These are phyloP conservation scores for Poecile montanus DNA, from an alignment of 2,797 vertebrate species.

Conservation along the genomic window DNA sequence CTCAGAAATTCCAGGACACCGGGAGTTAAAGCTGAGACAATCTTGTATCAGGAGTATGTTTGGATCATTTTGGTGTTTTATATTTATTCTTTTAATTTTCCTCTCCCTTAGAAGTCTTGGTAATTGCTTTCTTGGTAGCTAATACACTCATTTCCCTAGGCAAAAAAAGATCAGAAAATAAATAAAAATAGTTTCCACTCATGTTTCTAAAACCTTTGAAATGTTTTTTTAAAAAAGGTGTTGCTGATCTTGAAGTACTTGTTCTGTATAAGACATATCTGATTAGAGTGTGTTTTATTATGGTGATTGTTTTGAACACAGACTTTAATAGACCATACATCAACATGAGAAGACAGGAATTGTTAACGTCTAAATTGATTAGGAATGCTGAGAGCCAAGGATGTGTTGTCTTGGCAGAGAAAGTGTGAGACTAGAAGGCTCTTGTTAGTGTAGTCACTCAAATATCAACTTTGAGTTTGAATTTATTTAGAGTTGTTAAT, in stretches of 20 bases:
- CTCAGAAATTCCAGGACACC: background rate
- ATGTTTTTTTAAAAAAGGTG: background rate
- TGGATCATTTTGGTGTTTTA: background rate
- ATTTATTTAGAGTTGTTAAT: background rate
- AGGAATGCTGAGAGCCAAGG: background rate
- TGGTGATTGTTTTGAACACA: background rate
- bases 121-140: constrained; percentile 37
- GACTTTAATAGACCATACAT: background rate
- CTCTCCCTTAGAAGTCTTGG: constrained; percentile 4
- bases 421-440: background rate
- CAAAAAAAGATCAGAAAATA: constrained; percentile 18
- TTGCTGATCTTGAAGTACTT: constrained; percentile 10
- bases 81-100: constrained; percentile 59
- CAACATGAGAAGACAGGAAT: background rate
- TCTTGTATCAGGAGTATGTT: background rate
- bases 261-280: background rate
- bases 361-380: background rate
- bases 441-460: background rate
- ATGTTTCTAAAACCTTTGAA: constrained; percentile 18
- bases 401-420: background rate
- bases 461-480: background rate
- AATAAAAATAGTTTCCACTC: background rate
- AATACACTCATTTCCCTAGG: constrained; percentile 14
- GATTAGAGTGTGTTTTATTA: background rate
- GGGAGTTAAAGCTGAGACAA: background rate